Conservation (phyloP, 2,797 vertebrate species). For the Acropternis orthonyx region DNA sequence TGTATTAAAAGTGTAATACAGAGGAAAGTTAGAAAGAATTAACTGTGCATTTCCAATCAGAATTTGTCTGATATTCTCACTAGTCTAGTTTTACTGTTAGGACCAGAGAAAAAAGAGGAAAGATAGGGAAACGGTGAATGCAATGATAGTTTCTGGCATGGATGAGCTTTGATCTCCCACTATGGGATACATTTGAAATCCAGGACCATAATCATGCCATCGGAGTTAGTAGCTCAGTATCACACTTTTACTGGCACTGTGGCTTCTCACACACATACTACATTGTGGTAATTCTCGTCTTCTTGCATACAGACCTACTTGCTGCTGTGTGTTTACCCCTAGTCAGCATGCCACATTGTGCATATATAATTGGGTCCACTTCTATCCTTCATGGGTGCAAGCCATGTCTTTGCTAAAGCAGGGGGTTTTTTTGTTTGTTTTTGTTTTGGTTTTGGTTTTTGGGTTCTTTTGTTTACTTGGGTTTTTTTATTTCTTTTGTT, state of each 20-base stretch:
- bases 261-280: accelerated
- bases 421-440: neutral
- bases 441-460: neutral
- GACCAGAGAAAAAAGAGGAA: neutral
- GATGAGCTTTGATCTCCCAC: neutral
- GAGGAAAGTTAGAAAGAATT: neutral
- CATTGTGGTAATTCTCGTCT: neutral
- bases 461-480: too few relatives aligned
- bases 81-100: neutral
- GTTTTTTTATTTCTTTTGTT: too few relatives aligned
- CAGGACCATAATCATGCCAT: neutral
- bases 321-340: neutral
- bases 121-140: neutral
- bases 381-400: neutral
- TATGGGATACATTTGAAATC: neutral
- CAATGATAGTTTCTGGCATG: neutral
- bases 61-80: neutral
- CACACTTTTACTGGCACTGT: neutral
- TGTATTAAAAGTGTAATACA: neutral
- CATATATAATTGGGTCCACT: neutral
- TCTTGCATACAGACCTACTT: neutral
- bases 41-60: neutral
- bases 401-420: neutral
- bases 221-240: neutral
- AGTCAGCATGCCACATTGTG: neutral